Base-by-base conservation (phyloP, 2,113 vertebrate genomes). In the Meleagris gallopavo region DNA sequence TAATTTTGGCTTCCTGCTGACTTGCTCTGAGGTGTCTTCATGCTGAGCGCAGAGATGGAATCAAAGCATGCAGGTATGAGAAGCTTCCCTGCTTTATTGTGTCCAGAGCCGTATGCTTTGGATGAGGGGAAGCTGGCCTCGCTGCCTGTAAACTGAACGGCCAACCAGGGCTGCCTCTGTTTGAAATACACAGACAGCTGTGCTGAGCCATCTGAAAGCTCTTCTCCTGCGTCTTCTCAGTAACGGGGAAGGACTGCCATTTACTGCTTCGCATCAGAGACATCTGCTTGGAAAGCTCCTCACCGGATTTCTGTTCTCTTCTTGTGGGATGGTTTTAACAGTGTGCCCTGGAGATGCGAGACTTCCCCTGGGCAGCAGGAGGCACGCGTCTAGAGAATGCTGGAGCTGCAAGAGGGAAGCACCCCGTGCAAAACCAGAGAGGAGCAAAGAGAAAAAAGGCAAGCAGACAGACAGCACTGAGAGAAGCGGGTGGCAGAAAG, bases 311-410 rank as follows among this genome's bases (percentile, higher is more conserved):
- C 83, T 82, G 27, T 86, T 93, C 83, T 87, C 50, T 76, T 72
- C 52, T 79, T 66, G n/a, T 66, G 86, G 76, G 61, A 61, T 38
- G 84, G 71, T 88, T 93, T 92, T 88, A 62, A 12, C 88, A 99
- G 98, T 86, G 97, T 98, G 98, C 97, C 98, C 98, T 97, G 98
- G 98, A 98, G 98, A 98, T 98, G 98, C 98, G 98, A 98, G 98
- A 98, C 98, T 98, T 98, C 97, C 97, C 98, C 97, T 97, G 96
- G 97, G 98, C 97, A 97, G 98, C 97, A 97, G 98, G 97, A 98
- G 98, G 98, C 97, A 97, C 98, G 70, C 96, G 54, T 97, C 95
- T 98, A 97, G 98, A 99, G 98, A 97, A 99, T 99, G 98, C 98
- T 98, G 98, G 98, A 98, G 97, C 98, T 98, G 97, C 98, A 97